phyloP scores from a whole-genome alignment of 2,113 vertebrate species.

The Dascyllus trimaculatus region DNA sequence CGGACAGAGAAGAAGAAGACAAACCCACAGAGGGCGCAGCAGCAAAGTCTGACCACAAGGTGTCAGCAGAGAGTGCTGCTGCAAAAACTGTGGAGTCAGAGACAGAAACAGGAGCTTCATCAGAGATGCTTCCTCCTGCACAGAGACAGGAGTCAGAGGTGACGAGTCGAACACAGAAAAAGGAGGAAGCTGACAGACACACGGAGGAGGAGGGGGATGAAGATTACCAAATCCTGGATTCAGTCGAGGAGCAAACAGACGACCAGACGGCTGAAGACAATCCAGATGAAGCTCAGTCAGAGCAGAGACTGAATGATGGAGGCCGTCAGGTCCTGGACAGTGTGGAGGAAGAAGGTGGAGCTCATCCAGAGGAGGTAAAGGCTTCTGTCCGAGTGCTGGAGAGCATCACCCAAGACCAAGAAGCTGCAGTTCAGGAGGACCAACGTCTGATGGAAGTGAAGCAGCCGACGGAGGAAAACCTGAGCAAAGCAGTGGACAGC shows the following conservation, averaged over 20 bases:
- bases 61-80: slow-evolving; percentile 38
- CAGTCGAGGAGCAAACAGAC: slow-evolving; percentile 35
- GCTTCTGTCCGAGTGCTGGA: neutral
- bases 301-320: neutral
- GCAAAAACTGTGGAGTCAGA: slow-evolving; percentile 54
- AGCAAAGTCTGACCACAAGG: slow-evolving; percentile 31
- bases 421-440: neutral
- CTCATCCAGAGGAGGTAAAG: neutral
- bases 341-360: neutral
- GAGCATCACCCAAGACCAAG: neutral
- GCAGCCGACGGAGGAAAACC: neutral
- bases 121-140: slow-evolving; percentile 27
- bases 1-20: neutral
- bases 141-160: neutral
- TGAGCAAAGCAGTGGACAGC: neutral
- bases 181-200: neutral
- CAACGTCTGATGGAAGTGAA: neutral
- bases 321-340: slow-evolving; percentile 32
- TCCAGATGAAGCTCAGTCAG: neutral
- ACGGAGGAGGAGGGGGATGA: neutral
- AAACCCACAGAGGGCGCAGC: slow-evolving; percentile 8
- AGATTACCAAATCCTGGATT: slow-evolving; percentile 38
- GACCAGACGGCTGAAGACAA: slow-evolving; percentile 6
- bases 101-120: slow-evolving; percentile 27
- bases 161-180: slow-evolving; percentile 2